Percentiles rank a stretch among this genome's conserved stretches.
phyloP scores from a whole-genome alignment of 2,113 vertebrate genomes.

The Glareola pratincola region DNA sequence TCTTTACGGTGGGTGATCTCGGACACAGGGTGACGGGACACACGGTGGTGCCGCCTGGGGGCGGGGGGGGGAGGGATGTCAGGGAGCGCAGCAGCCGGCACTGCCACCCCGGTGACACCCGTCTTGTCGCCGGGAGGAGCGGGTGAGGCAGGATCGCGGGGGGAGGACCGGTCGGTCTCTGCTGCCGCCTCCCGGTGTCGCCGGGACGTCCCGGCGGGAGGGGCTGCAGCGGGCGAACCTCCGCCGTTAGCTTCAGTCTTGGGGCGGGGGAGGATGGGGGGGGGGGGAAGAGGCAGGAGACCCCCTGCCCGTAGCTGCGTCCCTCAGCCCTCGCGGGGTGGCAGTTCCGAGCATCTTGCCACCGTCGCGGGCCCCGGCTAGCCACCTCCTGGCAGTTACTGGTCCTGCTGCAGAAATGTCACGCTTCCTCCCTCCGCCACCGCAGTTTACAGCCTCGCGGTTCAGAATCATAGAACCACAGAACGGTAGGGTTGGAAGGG shows the following conservation, averaged over 20 bases:
- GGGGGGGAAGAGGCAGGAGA: too few species aligned
- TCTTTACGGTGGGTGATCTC: accelerated
- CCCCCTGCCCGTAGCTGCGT: neutral
- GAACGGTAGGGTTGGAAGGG: too few species aligned
- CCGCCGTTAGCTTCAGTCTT: too few species aligned
- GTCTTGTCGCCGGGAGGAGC: too few species aligned
- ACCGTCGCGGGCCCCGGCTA: accelerated
- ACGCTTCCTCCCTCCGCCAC: neutral
- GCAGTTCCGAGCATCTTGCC: neutral
- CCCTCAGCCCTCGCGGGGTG: too few species aligned
- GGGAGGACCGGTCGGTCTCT: neutral
- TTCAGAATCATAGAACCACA: too few species aligned
- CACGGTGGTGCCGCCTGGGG: neutral
- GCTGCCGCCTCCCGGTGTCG: conserved; percentile 2
- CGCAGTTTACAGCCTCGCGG: neutral
- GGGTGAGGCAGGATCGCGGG: too few species aligned
- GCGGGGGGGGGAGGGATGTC: neutral
- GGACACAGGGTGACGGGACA: neutral
- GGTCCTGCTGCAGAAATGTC: neutral
- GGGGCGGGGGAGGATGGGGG: neutral
- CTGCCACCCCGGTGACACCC: neutral
- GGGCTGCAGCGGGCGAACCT: neutral
- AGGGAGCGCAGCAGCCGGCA: neutral
- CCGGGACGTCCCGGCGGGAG: neutral
- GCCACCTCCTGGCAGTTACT: neutral